phyloP scores from a whole-genome alignment of 1,140 invertebrate genomes.

The Tetragnatha versicolor region DNA sequence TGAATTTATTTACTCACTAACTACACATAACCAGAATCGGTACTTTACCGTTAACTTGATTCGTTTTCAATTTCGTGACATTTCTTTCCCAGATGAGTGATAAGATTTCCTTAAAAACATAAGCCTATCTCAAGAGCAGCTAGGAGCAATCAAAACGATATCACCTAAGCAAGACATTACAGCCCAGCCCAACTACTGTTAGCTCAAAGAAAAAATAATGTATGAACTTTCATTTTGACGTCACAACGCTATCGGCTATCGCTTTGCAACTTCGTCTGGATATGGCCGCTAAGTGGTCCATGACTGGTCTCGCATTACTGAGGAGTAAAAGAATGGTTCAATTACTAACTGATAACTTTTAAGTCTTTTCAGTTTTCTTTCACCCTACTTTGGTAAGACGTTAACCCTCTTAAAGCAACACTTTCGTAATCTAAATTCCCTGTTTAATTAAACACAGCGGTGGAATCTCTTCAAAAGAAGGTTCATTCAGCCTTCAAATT shows the following conservation, averaged over 20 bases:
- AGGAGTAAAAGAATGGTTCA: no score
- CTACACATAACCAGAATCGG: not conserved
- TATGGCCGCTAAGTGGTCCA: no score
- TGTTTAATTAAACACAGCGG: no score
- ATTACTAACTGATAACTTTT: no score
- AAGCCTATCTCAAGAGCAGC: conserved; percentile 12
- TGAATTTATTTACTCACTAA: not conserved
- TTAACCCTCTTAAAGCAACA: no score
- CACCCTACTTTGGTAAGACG: no score
- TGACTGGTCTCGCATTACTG: no score
- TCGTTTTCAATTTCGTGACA: no score
- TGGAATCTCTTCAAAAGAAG: no score
- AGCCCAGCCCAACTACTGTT: conserved; percentile 6
- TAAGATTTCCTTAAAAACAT: conserved; percentile 20
- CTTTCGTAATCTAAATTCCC: no score
- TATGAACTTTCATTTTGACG: conserved; percentile 40
- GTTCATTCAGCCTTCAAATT: no score
- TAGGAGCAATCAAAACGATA: conserved; percentile 24
- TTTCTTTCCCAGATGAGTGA: conserved; percentile 9
- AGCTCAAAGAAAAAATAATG: not conserved
- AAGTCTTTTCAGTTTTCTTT: no score
- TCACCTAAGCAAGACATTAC: not conserved
- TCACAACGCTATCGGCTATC: conserved; percentile 3
- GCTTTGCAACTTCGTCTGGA: not conserved
- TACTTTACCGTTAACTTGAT: not conserved